Evolutionary conservation across 2,797 vertebrate species (phyloP).

Genomic region (Sardinella longiceps): DNA sequence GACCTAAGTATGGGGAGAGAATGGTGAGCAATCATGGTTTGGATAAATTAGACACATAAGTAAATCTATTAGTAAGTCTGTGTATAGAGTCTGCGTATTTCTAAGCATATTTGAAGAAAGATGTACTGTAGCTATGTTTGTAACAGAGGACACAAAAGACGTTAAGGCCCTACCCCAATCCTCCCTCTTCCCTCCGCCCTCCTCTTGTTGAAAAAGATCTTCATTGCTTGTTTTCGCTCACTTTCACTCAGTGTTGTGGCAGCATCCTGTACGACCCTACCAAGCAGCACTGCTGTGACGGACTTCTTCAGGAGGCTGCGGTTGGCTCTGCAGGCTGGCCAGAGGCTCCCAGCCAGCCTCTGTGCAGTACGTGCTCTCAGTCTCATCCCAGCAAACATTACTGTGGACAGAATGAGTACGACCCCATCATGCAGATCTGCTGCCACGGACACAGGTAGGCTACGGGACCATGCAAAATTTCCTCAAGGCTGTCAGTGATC

Average conservation of each 20-base stretch:
- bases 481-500: neutral
- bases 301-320: neutral
- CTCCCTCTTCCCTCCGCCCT: constrained; percentile 13
- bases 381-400: constrained; percentile 3
- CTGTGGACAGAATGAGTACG: constrained; percentile 54
- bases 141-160: neutral
- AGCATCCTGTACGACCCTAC: fast-evolving
- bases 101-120: no score
- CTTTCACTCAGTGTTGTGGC: constrained; percentile 44
- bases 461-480: constrained; percentile 27
- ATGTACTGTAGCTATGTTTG: no score
- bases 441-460: constrained; percentile 63
- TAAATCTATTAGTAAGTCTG: no score
- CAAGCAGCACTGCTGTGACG: constrained; percentile 37
- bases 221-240: neutral
- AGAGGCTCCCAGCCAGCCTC: neutral
- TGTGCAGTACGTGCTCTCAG: neutral
- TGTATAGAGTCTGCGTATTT: no score
- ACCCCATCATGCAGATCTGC: constrained; percentile 53
- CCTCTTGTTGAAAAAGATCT: neutral
- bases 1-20: neutral
- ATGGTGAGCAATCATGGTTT: neutral
- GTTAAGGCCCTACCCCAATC: neutral
- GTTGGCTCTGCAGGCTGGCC: neutral
- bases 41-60: neutral